These are phyloP conservation scores for Drosophila pseudotakahashii DNA, from an alignment of 2,888 invertebrate genomes.

Conservation along the genomic window DNA sequence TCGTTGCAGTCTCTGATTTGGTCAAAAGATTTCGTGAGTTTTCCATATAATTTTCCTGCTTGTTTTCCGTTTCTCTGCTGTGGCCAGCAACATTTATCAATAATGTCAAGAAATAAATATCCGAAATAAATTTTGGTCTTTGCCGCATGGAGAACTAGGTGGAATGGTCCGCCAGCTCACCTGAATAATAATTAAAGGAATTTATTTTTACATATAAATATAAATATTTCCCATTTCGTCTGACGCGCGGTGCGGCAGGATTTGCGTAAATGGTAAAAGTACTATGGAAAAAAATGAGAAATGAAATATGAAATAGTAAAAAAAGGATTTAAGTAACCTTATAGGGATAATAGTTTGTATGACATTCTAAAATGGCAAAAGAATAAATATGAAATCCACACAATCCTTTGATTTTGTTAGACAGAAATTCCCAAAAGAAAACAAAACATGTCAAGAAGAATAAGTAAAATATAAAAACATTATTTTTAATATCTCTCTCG, in stretches of 20 bases:
- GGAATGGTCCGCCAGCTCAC: constrained; percentile 8
- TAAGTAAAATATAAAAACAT: not conserved
- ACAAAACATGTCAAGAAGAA: no score
- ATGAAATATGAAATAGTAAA: not conserved
- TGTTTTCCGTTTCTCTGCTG: constrained; percentile 41
- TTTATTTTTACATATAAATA: constrained; percentile 37
- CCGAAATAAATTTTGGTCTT: constrained; percentile 35
- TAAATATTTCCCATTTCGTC: constrained; percentile 18
- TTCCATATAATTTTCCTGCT: constrained; percentile 64
- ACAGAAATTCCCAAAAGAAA: no score
- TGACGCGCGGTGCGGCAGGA: constrained; percentile 3
- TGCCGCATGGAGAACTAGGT: constrained; percentile 34
- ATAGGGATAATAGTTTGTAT: no score
- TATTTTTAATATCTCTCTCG: not conserved
- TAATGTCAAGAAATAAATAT: constrained; percentile 64
- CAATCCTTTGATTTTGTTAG: no score
- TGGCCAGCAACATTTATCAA: constrained; percentile 67
- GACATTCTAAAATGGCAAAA: no score
- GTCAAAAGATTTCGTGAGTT: constrained; percentile 59
- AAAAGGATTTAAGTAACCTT: not conserved
- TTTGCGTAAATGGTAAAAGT: constrained; percentile 23
- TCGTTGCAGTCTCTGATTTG: constrained; percentile 45
- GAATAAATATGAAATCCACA: no score
- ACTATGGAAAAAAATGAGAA: constrained; percentile 13
- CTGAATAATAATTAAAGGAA: constrained; percentile 37